These are phyloP conservation scores for Rhagologus leucostigma DNA, from an alignment of 2,113 vertebrate genomes.

Conservation along the genomic window DNA sequence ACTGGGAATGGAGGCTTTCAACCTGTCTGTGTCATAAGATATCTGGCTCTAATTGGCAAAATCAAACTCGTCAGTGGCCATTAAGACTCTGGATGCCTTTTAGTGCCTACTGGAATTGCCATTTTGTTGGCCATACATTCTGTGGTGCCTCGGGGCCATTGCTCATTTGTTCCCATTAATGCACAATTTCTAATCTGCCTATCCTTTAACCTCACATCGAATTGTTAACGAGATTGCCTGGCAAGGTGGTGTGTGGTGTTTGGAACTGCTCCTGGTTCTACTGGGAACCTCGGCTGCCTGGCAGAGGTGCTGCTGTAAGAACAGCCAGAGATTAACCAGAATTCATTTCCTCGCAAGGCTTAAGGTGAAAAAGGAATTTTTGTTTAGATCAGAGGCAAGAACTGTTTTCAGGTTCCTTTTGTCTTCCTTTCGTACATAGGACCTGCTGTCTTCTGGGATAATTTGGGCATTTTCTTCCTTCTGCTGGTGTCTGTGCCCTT, in stretches of 20 bases:
- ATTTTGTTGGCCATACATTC: not conserved
- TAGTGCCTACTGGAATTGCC: not conserved
- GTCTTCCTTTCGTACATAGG: not conserved
- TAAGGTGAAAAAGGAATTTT: not conserved
- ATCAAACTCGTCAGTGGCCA: not conserved
- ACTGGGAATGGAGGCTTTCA: not conserved
- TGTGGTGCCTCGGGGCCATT: rapidly evolving
- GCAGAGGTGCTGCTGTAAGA: not conserved
- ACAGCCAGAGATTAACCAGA: not conserved
- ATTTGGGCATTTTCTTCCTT: not conserved
- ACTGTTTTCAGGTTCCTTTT: not conserved
- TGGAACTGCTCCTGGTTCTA: not conserved
- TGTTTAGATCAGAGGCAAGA: not conserved
- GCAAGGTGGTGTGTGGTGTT: not conserved
- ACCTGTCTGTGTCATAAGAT: not conserved
- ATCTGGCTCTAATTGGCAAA: not conserved
- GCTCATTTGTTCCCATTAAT: not conserved
- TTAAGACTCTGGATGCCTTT: not conserved
- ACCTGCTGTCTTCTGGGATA: not conserved
- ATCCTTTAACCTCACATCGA: not conserved
- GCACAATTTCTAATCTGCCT: not conserved
- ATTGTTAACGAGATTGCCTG: rapidly evolving
- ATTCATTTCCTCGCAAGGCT: not conserved
- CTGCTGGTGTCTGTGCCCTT: not conserved
- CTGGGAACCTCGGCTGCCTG: not conserved